Evolutionary conservation across 1,140 invertebrate genomes (phyloP).

Genomic region (Dinoponera quadriceps): DNA sequence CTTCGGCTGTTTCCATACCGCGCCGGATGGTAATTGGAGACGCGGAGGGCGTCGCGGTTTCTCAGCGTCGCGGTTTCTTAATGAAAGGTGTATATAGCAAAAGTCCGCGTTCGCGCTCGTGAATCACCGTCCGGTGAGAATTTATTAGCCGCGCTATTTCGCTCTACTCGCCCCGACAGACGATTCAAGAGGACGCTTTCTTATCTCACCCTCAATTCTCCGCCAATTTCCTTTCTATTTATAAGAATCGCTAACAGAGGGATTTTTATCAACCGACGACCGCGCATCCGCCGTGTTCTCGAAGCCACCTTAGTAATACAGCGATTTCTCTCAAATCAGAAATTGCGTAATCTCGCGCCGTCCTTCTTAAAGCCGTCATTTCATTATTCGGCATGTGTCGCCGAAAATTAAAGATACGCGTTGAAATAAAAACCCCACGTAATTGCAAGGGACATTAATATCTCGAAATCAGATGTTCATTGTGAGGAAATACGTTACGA

Average conservation of each 20-base stretch:
- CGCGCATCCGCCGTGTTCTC: conserved; percentile 6
- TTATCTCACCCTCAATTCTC: not conserved
- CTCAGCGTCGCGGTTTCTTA: conserved; percentile 30
- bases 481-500: too few relatives aligned
- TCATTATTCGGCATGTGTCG: too few relatives aligned
- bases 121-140: not conserved
- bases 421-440: too few relatives aligned
- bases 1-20: not conserved
- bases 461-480: too few relatives aligned
- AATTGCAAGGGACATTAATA: too few relatives aligned
- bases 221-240: not conserved
- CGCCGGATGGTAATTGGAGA: conserved; percentile 19
- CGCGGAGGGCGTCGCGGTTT: not conserved
- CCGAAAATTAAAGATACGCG: too few relatives aligned
- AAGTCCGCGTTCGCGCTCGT: not conserved
- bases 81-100: conserved; percentile 16
- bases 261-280: conserved; percentile 17
- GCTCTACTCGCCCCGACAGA: not conserved
- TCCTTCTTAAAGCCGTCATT: too few relatives aligned
- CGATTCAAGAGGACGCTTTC: not conserved
- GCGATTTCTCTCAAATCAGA: not conserved
- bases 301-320: conserved; percentile 3
- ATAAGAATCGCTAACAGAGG: not conserved
- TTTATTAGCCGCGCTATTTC: conserved; percentile 6
- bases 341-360: too few relatives aligned